A percentile compares a stretch with the other conserved stretches of the same genome.
Conservation (phyloP, 2,113 vertebrate species). For the Chiloscyllium plagiosum region DNA sequence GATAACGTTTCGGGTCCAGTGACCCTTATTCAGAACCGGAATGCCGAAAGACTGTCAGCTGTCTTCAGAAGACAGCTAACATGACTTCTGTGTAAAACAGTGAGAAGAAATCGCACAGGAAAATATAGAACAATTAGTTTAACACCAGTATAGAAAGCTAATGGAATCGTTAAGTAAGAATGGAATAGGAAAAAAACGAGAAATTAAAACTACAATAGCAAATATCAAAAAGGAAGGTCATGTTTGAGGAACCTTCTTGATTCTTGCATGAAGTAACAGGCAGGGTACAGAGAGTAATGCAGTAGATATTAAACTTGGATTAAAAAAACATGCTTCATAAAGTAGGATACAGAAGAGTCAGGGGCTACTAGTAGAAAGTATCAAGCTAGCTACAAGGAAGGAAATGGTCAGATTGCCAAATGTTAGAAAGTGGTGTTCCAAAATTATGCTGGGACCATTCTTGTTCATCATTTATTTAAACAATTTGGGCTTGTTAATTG, state of each 20-base stretch:
- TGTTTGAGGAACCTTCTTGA: background rate
- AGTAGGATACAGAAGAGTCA: background rate
- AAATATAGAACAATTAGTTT: background rate
- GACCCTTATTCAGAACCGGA: too few species aligned
- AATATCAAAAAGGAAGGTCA: too few species aligned
- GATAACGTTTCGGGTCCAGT: too few species aligned
- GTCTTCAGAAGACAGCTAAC: background rate
- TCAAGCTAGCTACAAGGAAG: background rate
- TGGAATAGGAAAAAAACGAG: background rate
- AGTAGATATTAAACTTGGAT: background rate
- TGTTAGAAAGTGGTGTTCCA: background rate
- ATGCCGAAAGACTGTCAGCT: background rate
- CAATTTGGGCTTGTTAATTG: background rate
- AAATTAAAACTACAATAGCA: background rate
- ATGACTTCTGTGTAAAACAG: background rate
- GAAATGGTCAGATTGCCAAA: background rate
- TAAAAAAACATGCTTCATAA: background rate
- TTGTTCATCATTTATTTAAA: background rate
- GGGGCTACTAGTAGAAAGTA: background rate
- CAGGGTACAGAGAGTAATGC: background rate
- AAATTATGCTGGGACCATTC: background rate
- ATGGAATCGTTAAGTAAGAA: background rate
- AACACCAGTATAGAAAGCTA: background rate
- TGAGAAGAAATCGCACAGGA: background rate
- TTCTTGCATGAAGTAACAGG: background rate